A percentile compares a stretch with the other conserved stretches of the same genome.
These are phyloP conservation scores for Hyles lineata DNA, from an alignment of 2,888 invertebrate species.

Conservation along the genomic window DNA sequence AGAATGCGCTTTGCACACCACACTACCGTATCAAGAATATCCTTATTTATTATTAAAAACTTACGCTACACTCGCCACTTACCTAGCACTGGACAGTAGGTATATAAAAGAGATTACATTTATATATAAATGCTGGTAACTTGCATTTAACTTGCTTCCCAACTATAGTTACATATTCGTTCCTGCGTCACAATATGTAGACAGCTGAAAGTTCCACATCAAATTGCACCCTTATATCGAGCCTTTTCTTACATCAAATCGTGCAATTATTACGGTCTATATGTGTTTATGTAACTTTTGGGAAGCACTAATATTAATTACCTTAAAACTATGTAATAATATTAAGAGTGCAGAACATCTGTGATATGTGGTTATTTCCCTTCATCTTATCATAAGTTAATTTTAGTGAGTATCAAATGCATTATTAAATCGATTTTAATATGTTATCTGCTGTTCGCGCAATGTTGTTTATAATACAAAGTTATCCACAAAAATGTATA, in stretches of 20 bases:
- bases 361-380: slow-evolving; percentile 12
- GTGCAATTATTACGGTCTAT: too few relatives aligned
- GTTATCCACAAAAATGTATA: neutral
- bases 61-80: neutral
- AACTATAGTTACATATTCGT: neutral
- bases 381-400: neutral
- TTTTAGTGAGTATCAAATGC: neutral
- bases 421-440: neutral
- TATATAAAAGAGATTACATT: neutral
- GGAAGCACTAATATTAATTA: too few relatives aligned
- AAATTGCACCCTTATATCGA: too few relatives aligned
- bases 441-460: neutral
- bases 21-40: slow-evolving; percentile 24
- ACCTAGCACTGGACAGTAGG: slow-evolving; percentile 3
- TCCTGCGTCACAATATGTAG: too few relatives aligned
- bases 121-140: neutral
- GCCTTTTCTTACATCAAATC: too few relatives aligned
- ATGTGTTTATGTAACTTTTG: too few relatives aligned
- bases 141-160: neutral
- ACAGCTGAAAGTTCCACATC: too few relatives aligned
- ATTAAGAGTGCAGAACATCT: neutral
- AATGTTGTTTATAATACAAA: neutral
- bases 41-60: neutral
- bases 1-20: slow-evolving; percentile 11
- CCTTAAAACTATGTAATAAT: neutral